These are phyloP conservation scores for Physocephala rufipes DNA, from an alignment of 2,888 invertebrate species.

Conservation along the genomic window DNA sequence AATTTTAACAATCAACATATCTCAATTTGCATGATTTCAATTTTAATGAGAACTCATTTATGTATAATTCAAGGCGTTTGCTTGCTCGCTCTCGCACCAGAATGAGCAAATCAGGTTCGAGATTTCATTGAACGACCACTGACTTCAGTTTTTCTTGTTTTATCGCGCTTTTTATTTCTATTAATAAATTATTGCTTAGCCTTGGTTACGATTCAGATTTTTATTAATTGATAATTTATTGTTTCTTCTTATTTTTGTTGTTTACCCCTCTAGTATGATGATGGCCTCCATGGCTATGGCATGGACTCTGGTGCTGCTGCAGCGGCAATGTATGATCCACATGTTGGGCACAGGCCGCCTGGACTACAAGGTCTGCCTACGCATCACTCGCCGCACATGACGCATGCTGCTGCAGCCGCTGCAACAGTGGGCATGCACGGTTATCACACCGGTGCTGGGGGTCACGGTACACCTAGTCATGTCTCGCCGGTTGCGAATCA, in stretches of 20 bases:
- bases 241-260: slow-evolving; percentile 16
- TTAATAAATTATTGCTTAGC: slow-evolving; percentile 16
- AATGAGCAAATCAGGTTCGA: too few relatives aligned
- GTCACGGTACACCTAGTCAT: slow-evolving; percentile 75
- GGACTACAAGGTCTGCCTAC: slow-evolving; percentile 72
- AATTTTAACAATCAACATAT: too few relatives aligned
- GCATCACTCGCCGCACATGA: slow-evolving; percentile 84
- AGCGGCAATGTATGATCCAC: slow-evolving; percentile 79
- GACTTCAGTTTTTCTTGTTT: slow-evolving; percentile 25
- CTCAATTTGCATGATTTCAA: too few relatives aligned
- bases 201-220: slow-evolving; percentile 13
- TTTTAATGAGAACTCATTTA: too few relatives aligned
- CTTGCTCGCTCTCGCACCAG: too few relatives aligned
- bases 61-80: too few relatives aligned
- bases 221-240: slow-evolving; percentile 17
- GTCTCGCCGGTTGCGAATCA: slow-evolving; percentile 86
- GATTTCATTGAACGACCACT: too few relatives aligned
- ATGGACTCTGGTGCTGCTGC: slow-evolving; percentile 77
- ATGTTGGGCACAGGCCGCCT: slow-evolving; percentile 73
- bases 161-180: background rate
- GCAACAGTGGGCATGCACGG: slow-evolving; percentile 71
- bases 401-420: slow-evolving; percentile 72
- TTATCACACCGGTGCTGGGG: slow-evolving; percentile 69
- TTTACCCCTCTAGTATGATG: slow-evolving; percentile 79
- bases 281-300: slow-evolving; percentile 88